Percentiles rank a stretch among this genome's conserved stretches.
Evolutionary conservation across 2,888 invertebrate species (phyloP).

Genomic region (Chorisops tibialis): DNA sequence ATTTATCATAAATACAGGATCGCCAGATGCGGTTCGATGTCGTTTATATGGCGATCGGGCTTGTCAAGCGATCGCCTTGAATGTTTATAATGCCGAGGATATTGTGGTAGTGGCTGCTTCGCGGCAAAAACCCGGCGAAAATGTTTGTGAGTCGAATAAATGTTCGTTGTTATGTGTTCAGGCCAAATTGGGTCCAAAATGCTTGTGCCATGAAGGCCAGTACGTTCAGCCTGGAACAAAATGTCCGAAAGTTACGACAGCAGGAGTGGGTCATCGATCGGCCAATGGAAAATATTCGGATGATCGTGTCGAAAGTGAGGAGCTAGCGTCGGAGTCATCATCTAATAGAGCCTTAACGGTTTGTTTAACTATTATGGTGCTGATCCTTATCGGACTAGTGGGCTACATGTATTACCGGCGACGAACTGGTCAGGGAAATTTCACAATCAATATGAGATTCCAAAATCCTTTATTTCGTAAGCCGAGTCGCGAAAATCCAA

Average conservation of each 20-base stretch:
- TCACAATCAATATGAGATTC: slow-evolving; percentile 52
- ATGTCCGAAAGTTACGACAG: slow-evolving; percentile 41
- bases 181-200: slow-evolving; percentile 52
- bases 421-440: slow-evolving; percentile 54
- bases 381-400: slow-evolving; percentile 35
- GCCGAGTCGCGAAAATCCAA: slow-evolving; percentile 13
- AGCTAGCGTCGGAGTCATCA: neutral
- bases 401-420: slow-evolving; percentile 45
- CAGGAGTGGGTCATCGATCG: slow-evolving; percentile 1
- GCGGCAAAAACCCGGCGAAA: slow-evolving; percentile 54
- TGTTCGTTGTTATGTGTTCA: slow-evolving; percentile 65
- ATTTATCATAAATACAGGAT: slow-evolving; percentile 63
- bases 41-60: slow-evolving; percentile 55
- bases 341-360: slow-evolving; percentile 28
- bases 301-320: neutral
- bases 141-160: slow-evolving; percentile 55
- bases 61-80: slow-evolving; percentile 54
- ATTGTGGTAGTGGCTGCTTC: slow-evolving; percentile 58
- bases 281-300: neutral
- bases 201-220: slow-evolving; percentile 58
- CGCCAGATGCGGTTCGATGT: slow-evolving; percentile 60
- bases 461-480: slow-evolving; percentile 50
- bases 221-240: slow-evolving; percentile 44
- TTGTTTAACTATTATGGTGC: slow-evolving; percentile 32
- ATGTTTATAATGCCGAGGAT: slow-evolving; percentile 52